These are phyloP conservation scores for Pangasius mekongensis DNA, from an alignment of 2,797 vertebrate species.

Conservation along the genomic window DNA sequence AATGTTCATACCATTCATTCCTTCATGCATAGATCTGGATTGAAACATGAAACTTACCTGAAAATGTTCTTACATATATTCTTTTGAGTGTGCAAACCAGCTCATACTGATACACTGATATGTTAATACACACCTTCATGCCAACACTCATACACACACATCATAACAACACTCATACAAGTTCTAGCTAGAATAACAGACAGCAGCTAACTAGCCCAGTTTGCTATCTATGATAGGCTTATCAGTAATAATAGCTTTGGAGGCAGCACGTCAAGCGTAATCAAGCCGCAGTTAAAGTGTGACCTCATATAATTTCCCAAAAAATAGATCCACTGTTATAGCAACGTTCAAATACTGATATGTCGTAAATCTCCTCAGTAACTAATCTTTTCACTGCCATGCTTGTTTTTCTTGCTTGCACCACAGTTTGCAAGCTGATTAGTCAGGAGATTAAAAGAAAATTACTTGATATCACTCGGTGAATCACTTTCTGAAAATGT, in stretches of 20 bases:
- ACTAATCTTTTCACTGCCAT: background rate
- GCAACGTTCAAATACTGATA: no score
- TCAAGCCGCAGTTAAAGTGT: background rate
- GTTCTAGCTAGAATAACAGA: background rate
- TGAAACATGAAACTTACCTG: background rate
- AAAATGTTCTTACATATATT: background rate
- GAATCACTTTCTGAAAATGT: background rate
- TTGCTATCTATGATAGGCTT: background rate
- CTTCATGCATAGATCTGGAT: background rate
- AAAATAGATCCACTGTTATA: background rate
- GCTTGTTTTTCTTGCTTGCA: background rate
- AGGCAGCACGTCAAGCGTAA: background rate
- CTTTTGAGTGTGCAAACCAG: background rate
- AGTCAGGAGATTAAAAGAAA: background rate
- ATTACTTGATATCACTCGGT: background rate
- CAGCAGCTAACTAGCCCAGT: background rate
- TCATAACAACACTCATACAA: background rate
- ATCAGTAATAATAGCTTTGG: background rate
- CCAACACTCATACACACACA: no score
- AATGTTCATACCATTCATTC: background rate
- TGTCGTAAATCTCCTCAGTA: background rate
- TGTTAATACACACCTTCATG: no score
- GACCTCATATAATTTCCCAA: no score
- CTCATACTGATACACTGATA: background rate
- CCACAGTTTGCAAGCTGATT: background rate